Evolutionary conservation across 2,797 vertebrate genomes (phyloP).

Genomic region (Helarctos malayanus): DNA sequence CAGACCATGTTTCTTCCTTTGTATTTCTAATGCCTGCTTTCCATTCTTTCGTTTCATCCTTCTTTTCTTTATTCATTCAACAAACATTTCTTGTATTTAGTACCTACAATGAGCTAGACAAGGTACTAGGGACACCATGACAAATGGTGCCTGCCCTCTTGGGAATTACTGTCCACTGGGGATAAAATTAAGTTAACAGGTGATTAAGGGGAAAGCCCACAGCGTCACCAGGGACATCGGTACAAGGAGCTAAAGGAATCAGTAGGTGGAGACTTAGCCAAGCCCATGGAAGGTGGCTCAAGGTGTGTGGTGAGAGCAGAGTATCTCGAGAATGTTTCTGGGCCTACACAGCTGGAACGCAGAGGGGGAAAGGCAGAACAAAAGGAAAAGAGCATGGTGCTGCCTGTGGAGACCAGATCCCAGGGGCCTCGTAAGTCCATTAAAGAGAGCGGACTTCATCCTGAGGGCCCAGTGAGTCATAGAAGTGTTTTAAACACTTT

Average conservation of each 20-base stretch:
- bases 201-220: neutral
- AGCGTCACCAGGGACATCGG: no score
- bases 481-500: neutral
- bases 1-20: constrained; percentile 8
- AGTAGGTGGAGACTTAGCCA: neutral
- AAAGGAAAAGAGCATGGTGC: no score
- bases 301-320: neutral
- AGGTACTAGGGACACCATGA: neutral
- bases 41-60: neutral
- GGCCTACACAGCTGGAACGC: neutral
- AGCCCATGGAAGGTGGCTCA: neutral
- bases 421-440: neutral
- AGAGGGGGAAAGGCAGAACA: neutral
- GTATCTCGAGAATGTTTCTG: neutral
- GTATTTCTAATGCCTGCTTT: neutral
- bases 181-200: neutral
- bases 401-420: neutral
- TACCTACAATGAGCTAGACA: constrained; percentile 12
- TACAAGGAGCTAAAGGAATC: neutral
- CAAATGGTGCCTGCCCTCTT: neutral
- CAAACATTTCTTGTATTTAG: neutral
- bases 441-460: neutral
- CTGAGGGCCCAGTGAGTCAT: neutral
- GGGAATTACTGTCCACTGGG: neutral
- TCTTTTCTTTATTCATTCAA: constrained; percentile 9